These are phyloP conservation scores for Labia minor DNA, from an alignment of 2,888 invertebrate genomes.

Conservation along the genomic window DNA sequence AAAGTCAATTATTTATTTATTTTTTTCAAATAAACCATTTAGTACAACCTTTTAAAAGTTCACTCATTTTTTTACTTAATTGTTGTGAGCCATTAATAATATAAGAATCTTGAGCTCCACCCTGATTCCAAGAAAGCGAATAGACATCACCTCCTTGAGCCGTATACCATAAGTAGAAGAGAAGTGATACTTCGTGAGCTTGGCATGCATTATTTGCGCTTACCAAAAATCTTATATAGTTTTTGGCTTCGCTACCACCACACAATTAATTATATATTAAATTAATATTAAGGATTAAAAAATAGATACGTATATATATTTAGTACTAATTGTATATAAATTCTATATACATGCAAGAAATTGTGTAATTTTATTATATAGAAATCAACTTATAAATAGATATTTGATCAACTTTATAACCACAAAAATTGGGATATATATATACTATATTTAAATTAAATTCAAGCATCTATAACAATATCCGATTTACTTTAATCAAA, in stretches of 20 bases:
- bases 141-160: conserved; percentile 27
- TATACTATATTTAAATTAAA: too few species aligned
- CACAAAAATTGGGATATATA: too few species aligned
- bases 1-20: background rate
- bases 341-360: too few species aligned
- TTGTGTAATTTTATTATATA: too few species aligned
- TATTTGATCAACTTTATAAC: too few species aligned
- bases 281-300: too few species aligned
- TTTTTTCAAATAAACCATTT: too few species aligned
- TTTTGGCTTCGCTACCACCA: conserved; percentile 23
- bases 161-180: conserved; percentile 30
- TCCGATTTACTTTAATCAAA: too few species aligned
- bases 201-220: conserved; percentile 26
- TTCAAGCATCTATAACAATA: too few species aligned
- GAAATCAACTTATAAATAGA: too few species aligned
- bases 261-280: background rate
- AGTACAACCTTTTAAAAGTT: conserved; percentile 33
- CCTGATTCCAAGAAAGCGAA: conserved; percentile 26
- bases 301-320: too few species aligned
- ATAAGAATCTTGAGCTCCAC: conserved; percentile 35
- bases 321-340: too few species aligned
- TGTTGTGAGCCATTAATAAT: conserved; percentile 37
- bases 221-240: conserved; percentile 23
- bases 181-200: conserved; percentile 27
- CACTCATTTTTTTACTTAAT: conserved; percentile 34